Evolutionary conservation across 2,113 vertebrate species (phyloP).

Genomic region (Aptenodytes forsteri): DNA sequence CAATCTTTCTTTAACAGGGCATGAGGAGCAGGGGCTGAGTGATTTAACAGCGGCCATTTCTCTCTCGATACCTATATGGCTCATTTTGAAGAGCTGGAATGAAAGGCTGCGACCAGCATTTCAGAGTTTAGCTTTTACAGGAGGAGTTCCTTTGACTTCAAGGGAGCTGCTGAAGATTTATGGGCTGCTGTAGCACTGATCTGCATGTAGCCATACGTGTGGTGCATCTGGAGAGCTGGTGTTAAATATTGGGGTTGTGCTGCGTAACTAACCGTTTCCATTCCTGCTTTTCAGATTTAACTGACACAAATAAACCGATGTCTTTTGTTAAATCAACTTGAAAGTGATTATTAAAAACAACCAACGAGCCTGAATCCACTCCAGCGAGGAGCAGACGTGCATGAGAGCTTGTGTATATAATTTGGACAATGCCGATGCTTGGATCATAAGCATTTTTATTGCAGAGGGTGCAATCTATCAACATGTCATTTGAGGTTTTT

Average conservation of each 20-base stretch:
- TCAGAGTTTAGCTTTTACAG: neutral
- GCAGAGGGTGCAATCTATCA: neutral
- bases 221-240: neutral
- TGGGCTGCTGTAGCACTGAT: neutral
- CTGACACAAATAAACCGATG: neutral
- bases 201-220: accelerated
- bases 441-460: neutral
- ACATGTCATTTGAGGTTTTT: neutral
- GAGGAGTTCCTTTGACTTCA: neutral
- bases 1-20: too few relatives aligned
- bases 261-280: neutral
- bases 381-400: neutral
- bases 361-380: neutral
- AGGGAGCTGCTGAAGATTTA: neutral
- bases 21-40: neutral
- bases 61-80: accelerated
- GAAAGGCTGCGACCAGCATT: neutral
- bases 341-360: neutral
- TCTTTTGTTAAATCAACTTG: neutral
- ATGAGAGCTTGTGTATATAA: neutral
- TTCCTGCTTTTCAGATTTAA: neutral
- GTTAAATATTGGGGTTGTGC: neutral
- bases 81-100: neutral
- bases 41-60: accelerated
- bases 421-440: neutral